phyloP scores from a whole-genome alignment of 2,113 vertebrate species.

The Todiramphus chloris region DNA sequence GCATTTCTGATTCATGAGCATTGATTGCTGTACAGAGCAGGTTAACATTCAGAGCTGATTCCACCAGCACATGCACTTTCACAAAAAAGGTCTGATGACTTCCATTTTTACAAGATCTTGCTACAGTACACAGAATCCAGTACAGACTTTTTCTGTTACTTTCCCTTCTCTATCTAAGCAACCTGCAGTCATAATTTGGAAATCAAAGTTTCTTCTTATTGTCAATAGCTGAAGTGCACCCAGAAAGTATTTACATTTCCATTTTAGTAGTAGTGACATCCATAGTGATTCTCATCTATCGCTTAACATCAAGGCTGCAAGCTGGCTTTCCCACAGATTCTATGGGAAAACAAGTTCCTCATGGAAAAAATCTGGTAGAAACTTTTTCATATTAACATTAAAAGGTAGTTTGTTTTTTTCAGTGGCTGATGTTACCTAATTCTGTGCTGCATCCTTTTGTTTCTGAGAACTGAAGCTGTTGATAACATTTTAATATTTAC shows the following conservation, averaged over 20 bases:
- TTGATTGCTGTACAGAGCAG: rapidly evolving
- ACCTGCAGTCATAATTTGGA: neutral
- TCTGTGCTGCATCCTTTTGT: neutral
- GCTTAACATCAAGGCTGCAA: neutral
- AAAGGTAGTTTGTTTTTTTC: neutral
- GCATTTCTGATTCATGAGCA: neutral
- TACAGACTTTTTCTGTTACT: neutral
- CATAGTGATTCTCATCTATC: neutral
- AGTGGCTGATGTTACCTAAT: neutral
- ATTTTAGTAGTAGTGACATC: neutral
- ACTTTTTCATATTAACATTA: neutral
- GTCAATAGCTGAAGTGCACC: neutral
- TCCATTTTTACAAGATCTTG: neutral
- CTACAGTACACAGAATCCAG: neutral
- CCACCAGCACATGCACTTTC: neutral
- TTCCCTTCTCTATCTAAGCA: neutral
- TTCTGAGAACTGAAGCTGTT: neutral
- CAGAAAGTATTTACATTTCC: neutral
- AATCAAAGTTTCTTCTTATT: neutral
- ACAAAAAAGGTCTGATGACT: neutral
- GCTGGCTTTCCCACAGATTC: neutral
- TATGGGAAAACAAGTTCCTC: neutral
- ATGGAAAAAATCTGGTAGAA: neutral
- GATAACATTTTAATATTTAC: neutral
- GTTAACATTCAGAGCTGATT: neutral